Conservation (phyloP, 2,113 vertebrate species). For the Perca fluviatilis region DNA sequence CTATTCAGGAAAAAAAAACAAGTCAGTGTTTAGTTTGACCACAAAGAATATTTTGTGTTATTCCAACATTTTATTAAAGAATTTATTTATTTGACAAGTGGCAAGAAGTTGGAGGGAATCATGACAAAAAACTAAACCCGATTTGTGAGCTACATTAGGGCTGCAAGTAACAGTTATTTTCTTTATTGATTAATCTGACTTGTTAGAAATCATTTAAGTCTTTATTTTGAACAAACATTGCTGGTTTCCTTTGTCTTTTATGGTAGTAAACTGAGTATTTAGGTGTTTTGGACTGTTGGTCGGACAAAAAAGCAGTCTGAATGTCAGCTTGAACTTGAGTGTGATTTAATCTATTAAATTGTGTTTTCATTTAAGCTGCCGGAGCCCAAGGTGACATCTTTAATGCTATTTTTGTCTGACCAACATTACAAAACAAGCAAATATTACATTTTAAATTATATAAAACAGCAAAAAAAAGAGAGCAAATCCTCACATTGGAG, state of each 20-base stretch:
- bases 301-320: neutral
- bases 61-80: slow-evolving; percentile 4
- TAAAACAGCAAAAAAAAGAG: neutral
- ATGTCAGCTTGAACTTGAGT: neutral
- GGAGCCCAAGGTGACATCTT: neutral
- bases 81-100: neutral
- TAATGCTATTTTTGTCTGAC: neutral
- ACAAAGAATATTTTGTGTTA: neutral
- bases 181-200: neutral
- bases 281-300: neutral
- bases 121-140: neutral
- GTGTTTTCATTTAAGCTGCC: neutral
- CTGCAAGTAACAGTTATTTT: neutral
- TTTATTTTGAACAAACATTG: neutral
- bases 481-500: neutral
- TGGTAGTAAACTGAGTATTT: neutral
- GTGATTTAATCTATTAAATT: neutral
- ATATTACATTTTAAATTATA: neutral
- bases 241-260: neutral
- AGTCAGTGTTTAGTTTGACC: neutral
- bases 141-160: neutral
- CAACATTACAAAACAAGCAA: neutral
- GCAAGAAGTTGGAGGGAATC: neutral
- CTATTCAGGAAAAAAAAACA: slow-evolving; percentile 14
- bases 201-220: neutral